Evolutionary conservation across 2,888 invertebrate genomes (phyloP), one percentile per base, ranked within the genome.

Genomic region (Crocallis elinguaria): DNA sequence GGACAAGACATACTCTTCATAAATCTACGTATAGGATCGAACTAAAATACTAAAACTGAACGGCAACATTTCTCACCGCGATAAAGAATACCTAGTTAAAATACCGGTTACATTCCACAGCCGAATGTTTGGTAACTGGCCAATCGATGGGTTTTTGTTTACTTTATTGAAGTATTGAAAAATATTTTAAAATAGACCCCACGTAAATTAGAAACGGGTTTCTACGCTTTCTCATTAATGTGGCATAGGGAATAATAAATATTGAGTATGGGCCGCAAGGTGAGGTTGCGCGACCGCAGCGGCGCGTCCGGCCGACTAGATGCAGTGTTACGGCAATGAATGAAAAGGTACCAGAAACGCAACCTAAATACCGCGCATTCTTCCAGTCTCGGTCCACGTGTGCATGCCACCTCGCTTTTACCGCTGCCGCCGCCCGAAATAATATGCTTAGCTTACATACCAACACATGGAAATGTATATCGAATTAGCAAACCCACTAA

Each of bases 351-450:
- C 87, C 86, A 86, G 84, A 84, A 85, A 85, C 84, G 84, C 86
- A 89, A 91, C 91, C 91, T 86, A 90, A 90, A 91, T 91, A 89
- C 91, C 88, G 65, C 70, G 73, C 87, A 90, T 91, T 88, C 88
- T 82, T 86, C 77, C 68, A 84, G 84, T 76, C 79, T 75, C 78
- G 79, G 75, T 75, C 77, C 87, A 86, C 87, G 88, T 86, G 87
- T 84, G 82, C 79, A 71, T 71, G 67, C 76, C 74, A 79, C 77
- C 82, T 81, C 77, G 82, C 84, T 84, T 85, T 84, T 85, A 84
- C 84, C 83, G 82, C 80, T 69, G 82, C 78, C 48, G 48, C 49
- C 79, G 80, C 80, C 77, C 73, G 77, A 82, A 84, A 84, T 84
- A 85, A 83, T 84, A 78, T 81, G 76, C 81, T 79, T 80, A 83